Percentiles rank a stretch among this genome's conserved stretches.
Evolutionary conservation across 2,888 invertebrate species (phyloP).

Genomic region (Melieria picta): DNA sequence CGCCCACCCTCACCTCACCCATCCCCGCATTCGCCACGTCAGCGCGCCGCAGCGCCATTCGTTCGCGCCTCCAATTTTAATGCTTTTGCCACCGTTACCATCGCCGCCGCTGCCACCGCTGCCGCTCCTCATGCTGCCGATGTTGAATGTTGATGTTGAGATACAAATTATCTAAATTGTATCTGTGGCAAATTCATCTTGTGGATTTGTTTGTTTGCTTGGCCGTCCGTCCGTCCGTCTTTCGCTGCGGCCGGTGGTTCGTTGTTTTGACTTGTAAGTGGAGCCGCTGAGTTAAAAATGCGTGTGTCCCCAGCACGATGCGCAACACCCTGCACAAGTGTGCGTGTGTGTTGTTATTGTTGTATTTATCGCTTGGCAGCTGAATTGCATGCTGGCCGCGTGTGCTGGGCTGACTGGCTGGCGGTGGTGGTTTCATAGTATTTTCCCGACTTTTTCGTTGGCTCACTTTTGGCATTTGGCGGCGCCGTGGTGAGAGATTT

Average conservation of each 20-base stretch:
- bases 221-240: slow-evolving; percentile 13
- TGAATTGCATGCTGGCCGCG: too few relatives aligned
- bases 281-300: slow-evolving; percentile 6
- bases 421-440: slow-evolving; percentile 16
- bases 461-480: slow-evolving; percentile 35
- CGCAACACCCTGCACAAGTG: background rate
- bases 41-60: background rate
- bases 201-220: slow-evolving; percentile 43
- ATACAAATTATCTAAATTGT: slow-evolving; percentile 62
- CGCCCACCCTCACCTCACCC: background rate
- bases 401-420: too few relatives aligned
- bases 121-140: slow-evolving; percentile 9
- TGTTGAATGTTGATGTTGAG: slow-evolving; percentile 53
- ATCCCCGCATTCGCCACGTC: background rate
- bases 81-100: background rate
- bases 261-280: slow-evolving; percentile 23
- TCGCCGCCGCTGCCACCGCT: background rate
- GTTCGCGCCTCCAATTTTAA: background rate
- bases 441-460: slow-evolving; percentile 20
- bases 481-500: slow-evolving; percentile 56
- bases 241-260: background rate
- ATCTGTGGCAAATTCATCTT: slow-evolving; percentile 57
- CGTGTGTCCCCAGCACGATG: background rate
- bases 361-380: slow-evolving; percentile 9
- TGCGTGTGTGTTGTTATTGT: slow-evolving; percentile 21